Conservation (phyloP, 1,140 invertebrate genomes). For the Scaptomyza graminum region DNA sequence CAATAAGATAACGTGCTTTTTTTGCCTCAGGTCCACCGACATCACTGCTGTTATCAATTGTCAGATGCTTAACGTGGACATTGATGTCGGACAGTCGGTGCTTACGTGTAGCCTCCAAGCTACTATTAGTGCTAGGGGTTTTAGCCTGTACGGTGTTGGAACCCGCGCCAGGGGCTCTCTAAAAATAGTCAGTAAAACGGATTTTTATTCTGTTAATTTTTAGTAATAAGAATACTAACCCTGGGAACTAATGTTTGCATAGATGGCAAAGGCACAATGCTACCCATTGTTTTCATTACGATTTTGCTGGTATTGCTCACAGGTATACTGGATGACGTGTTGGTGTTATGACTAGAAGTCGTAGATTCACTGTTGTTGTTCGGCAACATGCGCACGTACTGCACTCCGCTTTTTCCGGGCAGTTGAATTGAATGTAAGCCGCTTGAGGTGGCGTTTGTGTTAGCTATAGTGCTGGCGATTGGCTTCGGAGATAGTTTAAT, state of each 20-base stretch:
- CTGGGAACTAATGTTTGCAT: slow-evolving; percentile 65
- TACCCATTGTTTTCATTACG: slow-evolving; percentile 63
- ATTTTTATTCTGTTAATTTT: not conserved
- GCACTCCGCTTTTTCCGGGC: slow-evolving; percentile 67
- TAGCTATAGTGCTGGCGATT: slow-evolving; percentile 10
- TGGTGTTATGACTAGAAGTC: slow-evolving; percentile 17
- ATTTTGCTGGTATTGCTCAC: slow-evolving; percentile 69
- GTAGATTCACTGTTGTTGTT: slow-evolving; percentile 22
- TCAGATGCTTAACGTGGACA: slow-evolving; percentile 57
- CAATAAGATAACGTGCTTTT: slow-evolving; percentile 64
- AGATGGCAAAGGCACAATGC: slow-evolving; percentile 58
- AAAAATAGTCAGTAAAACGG: not conserved
- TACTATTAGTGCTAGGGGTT: slow-evolving; percentile 10
- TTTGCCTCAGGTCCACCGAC: slow-evolving; percentile 61
- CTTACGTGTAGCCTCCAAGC: slow-evolving; percentile 49
- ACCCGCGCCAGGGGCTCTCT: slow-evolving; percentile 44
- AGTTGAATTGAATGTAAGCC: slow-evolving; percentile 70
- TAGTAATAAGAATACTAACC: slow-evolving; percentile 27
- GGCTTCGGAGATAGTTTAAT: slow-evolving; percentile 75
- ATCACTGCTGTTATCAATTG: slow-evolving; percentile 37
- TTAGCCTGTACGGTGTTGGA: slow-evolving; percentile 24
- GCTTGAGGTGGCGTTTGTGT: slow-evolving; percentile 4
- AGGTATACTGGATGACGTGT: slow-evolving; percentile 1
- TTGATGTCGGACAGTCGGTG: slow-evolving; percentile 72
- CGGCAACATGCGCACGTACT: slow-evolving; percentile 75